A percentile compares a stretch with the other conserved stretches of the same genome.
These are phyloP conservation scores for Metacarcinus magister DNA, from an alignment of 2,888 invertebrate genomes.

Conservation along the genomic window DNA sequence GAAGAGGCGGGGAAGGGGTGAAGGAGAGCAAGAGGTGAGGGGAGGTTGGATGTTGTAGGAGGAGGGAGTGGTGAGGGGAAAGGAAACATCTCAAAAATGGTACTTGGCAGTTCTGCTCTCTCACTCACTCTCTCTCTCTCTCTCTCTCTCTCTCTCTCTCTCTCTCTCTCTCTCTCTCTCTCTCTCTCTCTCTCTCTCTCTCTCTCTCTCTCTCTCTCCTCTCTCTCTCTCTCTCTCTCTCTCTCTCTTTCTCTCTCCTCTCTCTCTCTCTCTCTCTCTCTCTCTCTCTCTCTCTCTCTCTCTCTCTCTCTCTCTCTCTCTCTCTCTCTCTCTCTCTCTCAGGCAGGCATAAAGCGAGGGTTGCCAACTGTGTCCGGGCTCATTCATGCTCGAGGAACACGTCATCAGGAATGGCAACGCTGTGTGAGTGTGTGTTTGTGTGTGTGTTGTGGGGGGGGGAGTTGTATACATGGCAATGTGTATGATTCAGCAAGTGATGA, in stretches of 20 bases:
- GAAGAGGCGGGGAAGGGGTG: not conserved
- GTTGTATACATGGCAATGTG: not conserved
- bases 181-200: conserved; percentile 48
- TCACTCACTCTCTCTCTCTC: conserved; percentile 40
- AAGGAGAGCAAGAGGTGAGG: not conserved
- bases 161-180: conserved; percentile 45
- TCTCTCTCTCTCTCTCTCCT: conserved; percentile 37
- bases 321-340: conserved; percentile 48
- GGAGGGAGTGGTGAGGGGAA: not conserved
- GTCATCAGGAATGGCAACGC: conserved; percentile 8
- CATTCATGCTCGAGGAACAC: conserved; percentile 63
- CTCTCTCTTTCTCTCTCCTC: conserved; percentile 41
- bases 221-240: conserved; percentile 45
- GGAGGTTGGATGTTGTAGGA: not conserved
- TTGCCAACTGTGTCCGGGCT: conserved; percentile 67
- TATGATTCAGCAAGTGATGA: not conserved
- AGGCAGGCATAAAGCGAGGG: conserved; percentile 12
- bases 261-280: conserved; percentile 38
- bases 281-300: conserved; percentile 47
- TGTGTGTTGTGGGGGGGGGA: conserved; percentile 23
- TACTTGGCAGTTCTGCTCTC: conserved; percentile 26
- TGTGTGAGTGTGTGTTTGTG: conserved; percentile 58
- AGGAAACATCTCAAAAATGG: not conserved
- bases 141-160: conserved; percentile 48
- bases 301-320: conserved; percentile 41